These are phyloP conservation scores for Philotrypesis tridentata DNA, from an alignment of 1,140 invertebrate genomes.

Conservation along the genomic window DNA sequence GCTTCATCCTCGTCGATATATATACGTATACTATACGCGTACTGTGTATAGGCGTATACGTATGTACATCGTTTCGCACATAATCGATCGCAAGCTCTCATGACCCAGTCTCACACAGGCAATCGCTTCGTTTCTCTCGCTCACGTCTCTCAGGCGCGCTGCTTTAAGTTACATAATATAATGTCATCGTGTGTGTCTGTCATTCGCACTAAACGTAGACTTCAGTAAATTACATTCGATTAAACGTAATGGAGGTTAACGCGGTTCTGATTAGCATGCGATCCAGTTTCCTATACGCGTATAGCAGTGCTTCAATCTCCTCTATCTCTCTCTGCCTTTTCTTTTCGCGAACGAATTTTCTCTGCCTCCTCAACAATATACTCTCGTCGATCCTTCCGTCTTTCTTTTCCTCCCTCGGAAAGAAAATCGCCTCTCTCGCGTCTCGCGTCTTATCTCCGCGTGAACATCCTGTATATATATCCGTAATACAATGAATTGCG, in stretches of 20 bases:
- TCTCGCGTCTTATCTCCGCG: no score
- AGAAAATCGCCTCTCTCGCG: no score
- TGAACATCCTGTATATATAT: no score
- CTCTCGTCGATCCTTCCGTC: no score
- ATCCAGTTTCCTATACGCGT: conserved; percentile 65
- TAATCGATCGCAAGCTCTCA: not conserved
- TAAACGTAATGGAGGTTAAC: conserved; percentile 74
- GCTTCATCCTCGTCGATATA: not conserved
- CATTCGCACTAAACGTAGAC: conserved; percentile 59
- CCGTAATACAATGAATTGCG: conserved; percentile 60
- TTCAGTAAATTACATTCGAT: conserved; percentile 72
- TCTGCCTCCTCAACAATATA: no score
- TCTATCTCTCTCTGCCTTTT: conserved; percentile 50
- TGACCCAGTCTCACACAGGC: conserved; percentile 45
- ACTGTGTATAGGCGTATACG: no score
- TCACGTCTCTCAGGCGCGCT: not conserved
- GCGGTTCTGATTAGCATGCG: conserved; percentile 74
- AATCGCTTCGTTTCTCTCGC: conserved; percentile 47
- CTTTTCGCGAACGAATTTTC: not conserved
- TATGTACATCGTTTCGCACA: no score
- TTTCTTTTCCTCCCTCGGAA: no score
- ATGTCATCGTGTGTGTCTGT: conserved; percentile 37
- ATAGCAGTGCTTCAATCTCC: no score
- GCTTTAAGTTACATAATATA: conserved; percentile 50
- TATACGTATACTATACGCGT: no score